Evolutionary conservation across 2,113 vertebrate species (phyloP).

Genomic region (Neomonachus schauinslandi): DNA sequence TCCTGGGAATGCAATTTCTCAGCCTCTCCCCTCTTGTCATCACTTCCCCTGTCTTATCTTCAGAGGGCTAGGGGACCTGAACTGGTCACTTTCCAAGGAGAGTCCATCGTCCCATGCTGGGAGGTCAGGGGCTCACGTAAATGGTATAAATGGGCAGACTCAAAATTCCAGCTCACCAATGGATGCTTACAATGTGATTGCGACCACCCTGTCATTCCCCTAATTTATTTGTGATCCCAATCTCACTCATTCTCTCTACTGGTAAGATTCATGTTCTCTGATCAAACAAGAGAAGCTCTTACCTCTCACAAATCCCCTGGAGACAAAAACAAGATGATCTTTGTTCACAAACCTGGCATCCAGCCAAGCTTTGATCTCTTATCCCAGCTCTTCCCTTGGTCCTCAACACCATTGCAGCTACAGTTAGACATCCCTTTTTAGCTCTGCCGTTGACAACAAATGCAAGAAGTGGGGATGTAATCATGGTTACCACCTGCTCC

Average conservation of each 20-base stretch:
- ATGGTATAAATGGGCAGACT: not conserved
- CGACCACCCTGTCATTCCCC: not conserved
- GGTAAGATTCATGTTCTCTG: constrained; percentile 32
- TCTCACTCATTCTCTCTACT: constrained; percentile 42
- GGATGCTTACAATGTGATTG: not conserved
- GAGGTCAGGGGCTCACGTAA: constrained; percentile 58
- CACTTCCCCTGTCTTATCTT: constrained; percentile 73
- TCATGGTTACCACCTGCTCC: not conserved
- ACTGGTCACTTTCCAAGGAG: constrained; percentile 65
- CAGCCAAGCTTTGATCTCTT: not conserved
- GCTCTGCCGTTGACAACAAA: not conserved
- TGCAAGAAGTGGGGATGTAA: not conserved
- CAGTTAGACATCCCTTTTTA: not conserved
- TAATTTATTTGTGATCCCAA: constrained; percentile 21
- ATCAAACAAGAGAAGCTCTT: constrained; percentile 35
- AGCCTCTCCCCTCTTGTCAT: constrained; percentile 51
- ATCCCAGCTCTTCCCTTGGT: not conserved
- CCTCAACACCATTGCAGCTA: not conserved
- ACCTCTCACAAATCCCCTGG: not conserved
- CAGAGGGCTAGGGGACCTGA: constrained; percentile 26
- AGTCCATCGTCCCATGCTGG: not conserved
- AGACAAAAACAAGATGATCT: constrained; percentile 54
- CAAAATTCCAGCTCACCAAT: not conserved
- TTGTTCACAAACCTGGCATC: constrained; percentile 27
- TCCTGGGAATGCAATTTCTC: constrained; percentile 51